A percentile compares a stretch with the other conserved stretches of the same genome.
Evolutionary conservation across 2,888 invertebrate species (phyloP).

Genomic region (Nomada hirtipes): DNA sequence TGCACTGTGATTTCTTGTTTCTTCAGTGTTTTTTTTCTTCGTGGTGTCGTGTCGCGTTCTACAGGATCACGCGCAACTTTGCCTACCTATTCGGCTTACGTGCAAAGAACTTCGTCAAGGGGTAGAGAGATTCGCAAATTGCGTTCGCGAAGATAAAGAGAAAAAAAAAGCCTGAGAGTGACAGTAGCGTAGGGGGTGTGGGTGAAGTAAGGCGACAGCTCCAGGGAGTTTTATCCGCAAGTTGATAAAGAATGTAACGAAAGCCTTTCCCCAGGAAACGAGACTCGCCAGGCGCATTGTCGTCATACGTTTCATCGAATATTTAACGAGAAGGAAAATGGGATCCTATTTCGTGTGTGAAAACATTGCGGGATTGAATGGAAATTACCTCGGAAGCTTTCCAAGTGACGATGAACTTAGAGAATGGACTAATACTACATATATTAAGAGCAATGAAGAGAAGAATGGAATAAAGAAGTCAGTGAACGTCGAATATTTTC

Average conservation of each 20-base stretch:
- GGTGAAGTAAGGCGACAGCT: not conserved
- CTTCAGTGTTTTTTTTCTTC: not conserved
- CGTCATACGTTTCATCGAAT: conserved; percentile 22
- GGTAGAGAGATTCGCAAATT: not conserved
- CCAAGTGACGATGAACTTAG: too few relatives aligned
- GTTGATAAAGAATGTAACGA: conserved; percentile 44
- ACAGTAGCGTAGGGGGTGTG: not conserved
- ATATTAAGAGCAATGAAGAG: not conserved
- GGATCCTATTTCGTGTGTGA: not conserved
- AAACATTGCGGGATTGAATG: not conserved
- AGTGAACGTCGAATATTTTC: not conserved
- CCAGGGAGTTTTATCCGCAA: conserved; percentile 24
- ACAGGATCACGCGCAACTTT: not conserved
- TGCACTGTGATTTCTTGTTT: conserved; percentile 1
- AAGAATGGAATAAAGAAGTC: not conserved
- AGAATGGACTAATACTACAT: not conserved
- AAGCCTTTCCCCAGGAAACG: not conserved
- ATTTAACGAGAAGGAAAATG: conserved; percentile 30
- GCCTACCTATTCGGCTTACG: too few relatives aligned
- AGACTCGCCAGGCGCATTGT: conserved; percentile 6
- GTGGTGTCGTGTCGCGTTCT: not conserved
- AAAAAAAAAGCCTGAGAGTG: not conserved
- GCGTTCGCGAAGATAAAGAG: not conserved
- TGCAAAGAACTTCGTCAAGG: not conserved
- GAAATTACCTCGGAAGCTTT: not conserved